Base-by-base conservation (phyloP, 2,113 vertebrate species). In the Lichenostomus cassidix region DNA sequence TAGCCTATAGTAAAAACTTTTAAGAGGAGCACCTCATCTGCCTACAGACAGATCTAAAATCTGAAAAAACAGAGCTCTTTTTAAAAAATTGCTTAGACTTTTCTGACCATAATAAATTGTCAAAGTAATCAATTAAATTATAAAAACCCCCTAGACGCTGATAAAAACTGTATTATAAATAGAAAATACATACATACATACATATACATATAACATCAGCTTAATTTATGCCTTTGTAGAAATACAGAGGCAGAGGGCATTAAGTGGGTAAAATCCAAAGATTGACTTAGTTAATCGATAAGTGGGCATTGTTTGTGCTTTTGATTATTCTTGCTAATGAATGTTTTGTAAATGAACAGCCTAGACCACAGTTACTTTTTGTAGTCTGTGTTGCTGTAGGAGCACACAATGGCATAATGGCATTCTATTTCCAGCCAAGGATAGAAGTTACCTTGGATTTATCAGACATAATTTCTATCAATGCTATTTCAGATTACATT, bases 401-500 rank as follows among this genome's bases (percentile, higher is more conserved):
- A 87, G 71, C 28, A 75, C 77, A 92, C 84, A 95, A 89, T 76
- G 44, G 53, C 76, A 83, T 81, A 67, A 83, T 29, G 52, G 58
- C 41, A 94, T 95, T 96, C 52, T 91, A 88, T 90, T 71, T 62
- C 52, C 70, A 67, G 33, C n/a, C 58, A 91, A 49, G 82, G 89
- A 94, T 39, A 86, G 92, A 86, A 82, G 94, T 88, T 96, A 96
- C 76, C 75, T 93, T 95, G 55, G 83, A 95, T 55, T 89, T 96
- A 96, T 90, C 87, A 87, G 93, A 87, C 92, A 67, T 90, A 95
- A 90, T 82, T 97, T 95, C 95, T 96, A 94, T 71, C 76, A 93
- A 59, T 76, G 71, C 73, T 96, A 80, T 91, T 97, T 96, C 95
- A 97, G 94, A 98, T 97, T 98, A 97, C 87, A 65, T 92, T 97